These are phyloP conservation scores for Cherax destructor DNA, from an alignment of 1,140 invertebrate species.

Conservation along the genomic window DNA sequence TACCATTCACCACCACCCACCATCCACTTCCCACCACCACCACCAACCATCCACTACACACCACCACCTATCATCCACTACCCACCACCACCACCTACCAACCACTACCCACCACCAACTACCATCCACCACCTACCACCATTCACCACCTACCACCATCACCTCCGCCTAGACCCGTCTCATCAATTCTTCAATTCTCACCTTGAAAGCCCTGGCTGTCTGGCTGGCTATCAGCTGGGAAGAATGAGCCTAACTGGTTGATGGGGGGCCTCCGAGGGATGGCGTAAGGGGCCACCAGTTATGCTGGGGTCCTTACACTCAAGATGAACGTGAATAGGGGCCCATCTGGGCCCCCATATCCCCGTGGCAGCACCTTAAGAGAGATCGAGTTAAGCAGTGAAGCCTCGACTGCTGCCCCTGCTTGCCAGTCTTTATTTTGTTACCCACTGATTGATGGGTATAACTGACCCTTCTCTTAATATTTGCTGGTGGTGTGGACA, in stretches of 20 bases:
- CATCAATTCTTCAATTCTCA: slow-evolving; percentile 46
- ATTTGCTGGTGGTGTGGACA: not conserved
- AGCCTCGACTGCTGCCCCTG: not conserved
- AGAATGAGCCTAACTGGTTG: slow-evolving; percentile 23
- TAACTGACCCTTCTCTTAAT: not conserved
- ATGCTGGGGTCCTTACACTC: not conserved
- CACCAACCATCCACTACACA: too few relatives aligned
- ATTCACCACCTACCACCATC: too few relatives aligned
- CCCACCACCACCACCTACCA: too few relatives aligned
- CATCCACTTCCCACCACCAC: too few relatives aligned
- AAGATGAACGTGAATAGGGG: slow-evolving; percentile 16
- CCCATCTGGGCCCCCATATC: slow-evolving; percentile 1
- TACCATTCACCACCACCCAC: too few relatives aligned
- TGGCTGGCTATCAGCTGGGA: slow-evolving; percentile 27
- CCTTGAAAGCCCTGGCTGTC: slow-evolving; percentile 37
- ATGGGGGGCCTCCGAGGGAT: not conserved
- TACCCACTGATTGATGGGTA: slow-evolving; percentile 5
- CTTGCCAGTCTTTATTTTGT: not conserved
- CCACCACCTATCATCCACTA: too few relatives aligned
- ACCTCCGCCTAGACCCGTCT: slow-evolving; percentile 12
- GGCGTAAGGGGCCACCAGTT: slow-evolving; percentile 3
- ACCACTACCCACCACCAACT: not conserved
- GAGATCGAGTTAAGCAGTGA: not conserved
- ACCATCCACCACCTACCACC: too few relatives aligned
- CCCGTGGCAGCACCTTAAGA: slow-evolving; percentile 33